Evolutionary conservation across 2,888 invertebrate genomes (phyloP).

Genomic region (Carcina quercana): DNA sequence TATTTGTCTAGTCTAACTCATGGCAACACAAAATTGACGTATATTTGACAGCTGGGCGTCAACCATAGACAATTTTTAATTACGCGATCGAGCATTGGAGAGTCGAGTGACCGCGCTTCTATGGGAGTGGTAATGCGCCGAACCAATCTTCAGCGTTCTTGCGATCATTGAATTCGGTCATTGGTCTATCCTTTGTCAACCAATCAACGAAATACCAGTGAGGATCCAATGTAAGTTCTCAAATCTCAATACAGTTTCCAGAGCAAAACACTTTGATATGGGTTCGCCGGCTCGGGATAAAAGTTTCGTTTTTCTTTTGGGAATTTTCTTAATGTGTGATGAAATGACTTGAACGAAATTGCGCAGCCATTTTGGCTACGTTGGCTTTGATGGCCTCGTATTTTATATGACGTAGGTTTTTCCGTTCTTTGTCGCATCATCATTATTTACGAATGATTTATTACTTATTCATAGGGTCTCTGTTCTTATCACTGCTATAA

Average conservation of each 20-base stretch:
- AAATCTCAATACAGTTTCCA: constrained; percentile 57
- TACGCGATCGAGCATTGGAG: constrained; percentile 62
- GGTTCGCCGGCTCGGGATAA: constrained; percentile 28
- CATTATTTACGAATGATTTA: no score
- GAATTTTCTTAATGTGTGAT: constrained; percentile 27
- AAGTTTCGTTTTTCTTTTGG: constrained; percentile 23
- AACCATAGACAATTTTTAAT: constrained; percentile 61
- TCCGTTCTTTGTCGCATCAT: no score
- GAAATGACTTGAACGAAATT: constrained; percentile 51
- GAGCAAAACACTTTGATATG: constrained; percentile 44
- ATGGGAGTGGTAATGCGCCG: constrained; percentile 79
- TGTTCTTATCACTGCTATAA: no score
- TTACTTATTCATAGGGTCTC: no score
- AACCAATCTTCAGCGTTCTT: constrained; percentile 83
- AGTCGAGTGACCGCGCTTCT: constrained; percentile 48
- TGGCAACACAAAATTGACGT: no score
- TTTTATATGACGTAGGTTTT: constrained; percentile 46
- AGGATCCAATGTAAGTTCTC: constrained; percentile 70
- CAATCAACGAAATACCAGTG: constrained; percentile 91
- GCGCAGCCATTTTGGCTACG: constrained; percentile 71
- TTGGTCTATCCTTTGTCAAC: constrained; percentile 90
- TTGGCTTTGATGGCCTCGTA: constrained; percentile 47
- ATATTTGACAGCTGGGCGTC: no score
- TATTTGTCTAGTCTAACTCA: no score
- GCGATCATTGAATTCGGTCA: constrained; percentile 85